phyloP scores from a whole-genome alignment of 2,113 vertebrate species.

The Bubo blakistoni region DNA sequence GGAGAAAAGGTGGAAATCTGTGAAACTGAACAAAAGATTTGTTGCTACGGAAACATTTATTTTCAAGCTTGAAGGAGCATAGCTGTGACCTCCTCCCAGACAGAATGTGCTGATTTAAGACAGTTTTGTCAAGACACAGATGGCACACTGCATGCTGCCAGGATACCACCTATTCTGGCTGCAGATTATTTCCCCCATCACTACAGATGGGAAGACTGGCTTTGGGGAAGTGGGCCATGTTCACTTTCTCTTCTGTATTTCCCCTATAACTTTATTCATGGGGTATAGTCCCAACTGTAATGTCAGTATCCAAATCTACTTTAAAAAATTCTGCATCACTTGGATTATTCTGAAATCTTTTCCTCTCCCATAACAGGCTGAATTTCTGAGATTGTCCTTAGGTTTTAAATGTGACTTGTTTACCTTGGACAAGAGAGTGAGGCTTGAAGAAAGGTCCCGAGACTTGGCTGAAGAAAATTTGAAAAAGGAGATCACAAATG shows the following conservation, averaged over 20 bases:
- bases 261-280: not conserved
- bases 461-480: conserved; percentile 94
- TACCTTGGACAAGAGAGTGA: conserved; percentile 92
- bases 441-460: conserved; percentile 89
- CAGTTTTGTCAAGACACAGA: conserved; percentile 1
- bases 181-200: not conserved
- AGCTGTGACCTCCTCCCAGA: not conserved
- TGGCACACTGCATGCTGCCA: not conserved
- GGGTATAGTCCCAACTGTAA: not conserved
- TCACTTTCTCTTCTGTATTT: not conserved
- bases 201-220: not conserved
- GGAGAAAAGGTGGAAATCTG: not conserved
- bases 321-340: not conserved
- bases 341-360: not conserved
- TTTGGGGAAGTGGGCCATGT: not conserved
- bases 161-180: not conserved
- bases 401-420: conserved; percentile 97
- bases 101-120: not conserved
- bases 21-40: not conserved
- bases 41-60: not conserved
- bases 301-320: not conserved
- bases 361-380: conserved; percentile 73
- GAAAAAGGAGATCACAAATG: conserved; percentile 88
- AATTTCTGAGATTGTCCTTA: conserved; percentile 92
- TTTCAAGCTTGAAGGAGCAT: not conserved